A percentile compares a stretch with the other conserved stretches of the same genome.
These are phyloP conservation scores for Sinelater perroti DNA, from an alignment of 2,888 invertebrate species.

Conservation along the genomic window DNA sequence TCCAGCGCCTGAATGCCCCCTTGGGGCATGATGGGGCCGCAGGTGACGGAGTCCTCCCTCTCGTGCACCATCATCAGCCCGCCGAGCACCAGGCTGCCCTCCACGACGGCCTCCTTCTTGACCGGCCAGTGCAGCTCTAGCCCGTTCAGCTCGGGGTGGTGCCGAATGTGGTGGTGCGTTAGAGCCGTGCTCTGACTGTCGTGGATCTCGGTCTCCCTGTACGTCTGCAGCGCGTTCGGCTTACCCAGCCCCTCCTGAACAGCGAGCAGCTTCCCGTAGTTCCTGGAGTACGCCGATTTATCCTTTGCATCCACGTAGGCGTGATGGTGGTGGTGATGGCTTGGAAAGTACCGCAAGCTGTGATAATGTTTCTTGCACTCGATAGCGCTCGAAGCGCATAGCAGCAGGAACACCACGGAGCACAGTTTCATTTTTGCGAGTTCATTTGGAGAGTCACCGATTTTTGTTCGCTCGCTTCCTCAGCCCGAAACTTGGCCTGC, in stretches of 20 bases:
- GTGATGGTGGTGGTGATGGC: neutral
- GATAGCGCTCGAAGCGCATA: slow-evolving; percentile 8
- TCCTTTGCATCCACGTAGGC: neutral
- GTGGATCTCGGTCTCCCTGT: slow-evolving; percentile 24
- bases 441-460: slow-evolving; percentile 11
- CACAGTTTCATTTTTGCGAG: slow-evolving; percentile 24
- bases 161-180: slow-evolving; percentile 31
- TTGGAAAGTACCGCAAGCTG: neutral
- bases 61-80: slow-evolving; percentile 97
- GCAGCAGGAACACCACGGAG: neutral
- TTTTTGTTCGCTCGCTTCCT: too few species aligned
- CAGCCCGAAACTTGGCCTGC: too few species aligned
- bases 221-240: slow-evolving; percentile 6
- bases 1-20: slow-evolving; percentile 90
- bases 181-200: slow-evolving; percentile 20
- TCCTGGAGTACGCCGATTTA: slow-evolving; percentile 11
- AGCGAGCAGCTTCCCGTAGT: slow-evolving; percentile 19
- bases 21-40: slow-evolving; percentile 94
- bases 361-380: slow-evolving; percentile 17
- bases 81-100: slow-evolving; percentile 88
- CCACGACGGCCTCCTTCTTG: slow-evolving; percentile 85
- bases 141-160: slow-evolving; percentile 28
- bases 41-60: slow-evolving; percentile 84
- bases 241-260: slow-evolving; percentile 27
- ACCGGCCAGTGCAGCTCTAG: slow-evolving; percentile 74